Conservation (phyloP, 2,888 invertebrate species). For the Gryllus longicercus region DNA sequence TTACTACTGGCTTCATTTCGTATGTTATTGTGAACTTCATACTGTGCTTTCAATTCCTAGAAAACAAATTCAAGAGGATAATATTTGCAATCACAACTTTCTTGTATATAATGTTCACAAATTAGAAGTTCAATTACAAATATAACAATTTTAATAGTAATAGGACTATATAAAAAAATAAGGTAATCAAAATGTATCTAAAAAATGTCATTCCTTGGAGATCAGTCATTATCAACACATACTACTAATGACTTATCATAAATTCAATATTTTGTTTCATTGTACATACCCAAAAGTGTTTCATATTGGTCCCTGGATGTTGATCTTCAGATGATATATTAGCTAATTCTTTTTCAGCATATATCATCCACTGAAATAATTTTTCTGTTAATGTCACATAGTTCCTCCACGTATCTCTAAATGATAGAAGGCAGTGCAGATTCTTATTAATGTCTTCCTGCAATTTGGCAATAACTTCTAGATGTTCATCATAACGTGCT, state of each 20-base stretch:
- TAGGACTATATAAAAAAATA: too few relatives aligned
- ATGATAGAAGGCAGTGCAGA: slow-evolving; percentile 66
- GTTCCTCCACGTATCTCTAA: slow-evolving; percentile 72
- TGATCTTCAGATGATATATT: slow-evolving; percentile 60
- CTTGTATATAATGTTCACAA: too few relatives aligned
- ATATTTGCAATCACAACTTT: too few relatives aligned
- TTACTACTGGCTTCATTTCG: slow-evolving; percentile 68
- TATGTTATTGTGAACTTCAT: slow-evolving; percentile 76
- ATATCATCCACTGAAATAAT: slow-evolving; percentile 72
- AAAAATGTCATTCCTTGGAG: too few relatives aligned
- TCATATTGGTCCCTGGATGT: slow-evolving; percentile 66
- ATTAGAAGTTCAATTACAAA: slow-evolving; percentile 22
- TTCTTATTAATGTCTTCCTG: slow-evolving; percentile 74
- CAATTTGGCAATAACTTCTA: slow-evolving; percentile 67
- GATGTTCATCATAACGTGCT: slow-evolving; percentile 66
- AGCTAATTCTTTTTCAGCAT: slow-evolving; percentile 67
- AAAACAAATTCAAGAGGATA: slow-evolving; percentile 21
- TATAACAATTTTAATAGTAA: slow-evolving; percentile 26
- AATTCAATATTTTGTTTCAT: neutral
- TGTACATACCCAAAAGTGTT: slow-evolving; percentile 70
- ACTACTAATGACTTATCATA: too few relatives aligned
- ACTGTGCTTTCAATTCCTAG: slow-evolving; percentile 78
- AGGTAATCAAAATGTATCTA: neutral
- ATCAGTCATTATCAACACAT: too few relatives aligned
- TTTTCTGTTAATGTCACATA: slow-evolving; percentile 71